Percentiles rank a stretch among this genome's conserved stretches.
These are phyloP conservation scores for Acromyrmex heyeri DNA, from an alignment of 1,140 invertebrate species.

Conservation along the genomic window DNA sequence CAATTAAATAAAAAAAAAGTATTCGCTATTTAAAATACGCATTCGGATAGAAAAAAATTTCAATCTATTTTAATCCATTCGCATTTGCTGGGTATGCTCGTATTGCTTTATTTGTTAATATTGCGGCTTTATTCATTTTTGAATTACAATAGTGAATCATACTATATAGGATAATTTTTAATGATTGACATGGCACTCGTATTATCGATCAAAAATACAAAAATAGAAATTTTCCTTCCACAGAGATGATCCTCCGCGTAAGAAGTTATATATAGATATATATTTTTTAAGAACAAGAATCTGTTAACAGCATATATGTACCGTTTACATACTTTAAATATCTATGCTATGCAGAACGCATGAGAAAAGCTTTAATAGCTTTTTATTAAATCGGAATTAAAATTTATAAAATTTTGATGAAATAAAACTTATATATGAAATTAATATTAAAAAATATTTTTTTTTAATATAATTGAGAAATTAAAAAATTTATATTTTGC, in stretches of 20 bases:
- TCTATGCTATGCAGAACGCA: background rate
- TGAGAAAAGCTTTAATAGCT: background rate
- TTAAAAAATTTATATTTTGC: background rate
- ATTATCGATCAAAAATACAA: background rate
- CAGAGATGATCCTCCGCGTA: background rate
- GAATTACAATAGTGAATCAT: background rate
- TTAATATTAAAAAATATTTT: background rate
- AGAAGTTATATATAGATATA: background rate
- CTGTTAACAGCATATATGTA: background rate
- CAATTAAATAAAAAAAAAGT: too few relatives aligned
- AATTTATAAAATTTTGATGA: slow-evolving; percentile 1
- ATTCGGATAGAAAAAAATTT: too few relatives aligned
- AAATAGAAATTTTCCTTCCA: background rate
- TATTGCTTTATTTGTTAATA: background rate
- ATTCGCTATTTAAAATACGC: too few relatives aligned
- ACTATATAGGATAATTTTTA: background rate
- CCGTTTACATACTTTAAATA: background rate
- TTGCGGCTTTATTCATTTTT: background rate
- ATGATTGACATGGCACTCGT: background rate
- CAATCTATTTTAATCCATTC: too few relatives aligned
- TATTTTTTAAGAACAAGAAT: slow-evolving; percentile 3
- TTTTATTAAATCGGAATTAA: background rate
- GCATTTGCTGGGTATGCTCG: too few relatives aligned
- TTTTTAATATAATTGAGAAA: background rate
- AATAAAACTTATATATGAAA: background rate